Base-by-base conservation (phyloP, 2,113 vertebrate species). In the Chrysemys picta region DNA sequence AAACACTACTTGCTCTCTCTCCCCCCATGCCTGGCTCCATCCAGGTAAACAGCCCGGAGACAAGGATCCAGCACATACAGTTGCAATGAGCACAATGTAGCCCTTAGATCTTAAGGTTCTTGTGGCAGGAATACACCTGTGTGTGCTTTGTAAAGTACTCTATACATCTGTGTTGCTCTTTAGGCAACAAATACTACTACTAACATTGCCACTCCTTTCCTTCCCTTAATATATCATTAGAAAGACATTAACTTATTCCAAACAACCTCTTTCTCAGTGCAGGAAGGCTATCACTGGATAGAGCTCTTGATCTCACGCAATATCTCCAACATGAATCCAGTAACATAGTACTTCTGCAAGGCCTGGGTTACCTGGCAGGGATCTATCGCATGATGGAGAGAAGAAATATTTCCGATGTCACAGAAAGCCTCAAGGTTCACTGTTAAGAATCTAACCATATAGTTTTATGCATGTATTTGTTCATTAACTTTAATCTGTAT, bases 341-440 rank as follows among this genome's bases (percentile, higher is more conserved):
- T 35, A 84, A 75, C 49, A 82, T 88, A 5, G 87, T 45, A 1
- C 72, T 98, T 45, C 84, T 96, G 59, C 78, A 97, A 82, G 87
- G 89, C n/a, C 80, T 97, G 75, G 16, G 53, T 4, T 94, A 91
- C 69, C 89, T 96, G 80, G 65, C 96, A 65, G 53, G 52, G 10
- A 85, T 96, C 47, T 95, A 94, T 45, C 72, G 3, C 76, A 86
- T 94, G 90, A 87, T 84, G 75, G 90, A 96, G 31, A 96, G 72
- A 91, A 91, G 81, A 83, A 91, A 84, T 82, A 84, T 97, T 88
- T 93, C 93, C 85, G 95, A 95, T 87, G 82, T 96, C 57, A 84
- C 89, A 75, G 90, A 92, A 92, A 96, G 85, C 45, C 80, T 97
- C 42, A 97, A 97, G 91, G 95, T 97, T 88, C 79, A 87, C 95